A percentile compares a stretch with the other conserved stretches of the same genome.
Conservation (phyloP, 92 coral and sea anemone genomes). For the Epizoanthus illoricatus region DNA sequence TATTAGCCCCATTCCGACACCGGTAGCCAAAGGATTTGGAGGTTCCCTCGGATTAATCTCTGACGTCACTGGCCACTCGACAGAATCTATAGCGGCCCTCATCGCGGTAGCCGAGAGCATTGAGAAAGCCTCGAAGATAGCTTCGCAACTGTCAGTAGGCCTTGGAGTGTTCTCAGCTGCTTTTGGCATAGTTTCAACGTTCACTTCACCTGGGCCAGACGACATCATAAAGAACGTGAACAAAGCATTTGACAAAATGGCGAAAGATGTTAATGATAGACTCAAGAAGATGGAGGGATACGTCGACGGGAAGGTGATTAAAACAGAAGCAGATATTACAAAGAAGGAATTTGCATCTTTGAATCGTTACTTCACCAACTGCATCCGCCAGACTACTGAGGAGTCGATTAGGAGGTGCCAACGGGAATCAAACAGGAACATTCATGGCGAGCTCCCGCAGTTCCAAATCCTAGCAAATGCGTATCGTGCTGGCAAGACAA, state of each 20-base stretch:
- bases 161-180: not conserved
- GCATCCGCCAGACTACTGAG: not conserved
- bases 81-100: not conserved
- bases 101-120: not conserved
- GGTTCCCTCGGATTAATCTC: not conserved
- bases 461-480: not conserved
- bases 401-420: not conserved
- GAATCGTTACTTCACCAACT: not conserved
- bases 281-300: slow-evolving; percentile 1
- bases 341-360: not conserved
- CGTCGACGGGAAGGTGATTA: not conserved
- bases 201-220: not conserved
- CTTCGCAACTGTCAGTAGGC: not conserved
- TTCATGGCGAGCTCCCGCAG: not conserved
- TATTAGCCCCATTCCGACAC: not conserved
- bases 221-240: not conserved
- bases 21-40: not conserved
- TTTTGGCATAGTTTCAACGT: not conserved
- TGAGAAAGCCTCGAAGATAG: not conserved
- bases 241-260: not conserved
- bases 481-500: not conserved
- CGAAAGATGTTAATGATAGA: not conserved
- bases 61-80: not conserved
- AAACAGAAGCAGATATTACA: not conserved
- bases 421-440: not conserved